A percentile compares a stretch with the other conserved stretches of the same genome.
Conservation (phyloP, 1,140 invertebrate species). For the Lepidotrigona ventralis region DNA sequence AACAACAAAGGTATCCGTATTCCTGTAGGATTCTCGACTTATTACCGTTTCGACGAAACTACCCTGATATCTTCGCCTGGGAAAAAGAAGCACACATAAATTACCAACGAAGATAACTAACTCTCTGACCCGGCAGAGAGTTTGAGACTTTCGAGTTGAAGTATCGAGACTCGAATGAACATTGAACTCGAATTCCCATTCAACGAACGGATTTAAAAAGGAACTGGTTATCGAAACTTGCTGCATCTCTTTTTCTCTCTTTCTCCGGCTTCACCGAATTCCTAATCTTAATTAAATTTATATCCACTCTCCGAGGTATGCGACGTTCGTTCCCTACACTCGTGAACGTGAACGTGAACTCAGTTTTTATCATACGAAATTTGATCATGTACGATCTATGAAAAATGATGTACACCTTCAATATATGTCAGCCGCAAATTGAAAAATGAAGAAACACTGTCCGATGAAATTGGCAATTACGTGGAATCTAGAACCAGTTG, state of each 20-base stretch:
- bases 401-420: no score
- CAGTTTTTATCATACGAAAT: no score
- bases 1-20: no score
- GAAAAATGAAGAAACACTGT: neutral
- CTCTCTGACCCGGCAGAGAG: neutral
- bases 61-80: no score
- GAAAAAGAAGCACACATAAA: neutral
- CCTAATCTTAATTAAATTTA: constrained; percentile 81
- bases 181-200: constrained; percentile 29
- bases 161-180: neutral
- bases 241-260: constrained; percentile 27
- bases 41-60: neutral
- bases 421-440: neutral
- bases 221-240: constrained; percentile 62
- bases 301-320: constrained; percentile 67
- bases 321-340: neutral
- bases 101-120: neutral
- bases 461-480: neutral
- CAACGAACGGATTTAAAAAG: constrained; percentile 37
- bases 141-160: neutral
- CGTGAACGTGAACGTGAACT: no score
- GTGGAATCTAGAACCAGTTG: neutral
- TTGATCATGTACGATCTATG: no score
- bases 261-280: constrained; percentile 71
- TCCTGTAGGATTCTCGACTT: neutral